Evolutionary conservation across 2,888 invertebrate genomes (phyloP), one percentile per base, ranked within the genome.

Genomic region (Hypsopygia costalis): DNA sequence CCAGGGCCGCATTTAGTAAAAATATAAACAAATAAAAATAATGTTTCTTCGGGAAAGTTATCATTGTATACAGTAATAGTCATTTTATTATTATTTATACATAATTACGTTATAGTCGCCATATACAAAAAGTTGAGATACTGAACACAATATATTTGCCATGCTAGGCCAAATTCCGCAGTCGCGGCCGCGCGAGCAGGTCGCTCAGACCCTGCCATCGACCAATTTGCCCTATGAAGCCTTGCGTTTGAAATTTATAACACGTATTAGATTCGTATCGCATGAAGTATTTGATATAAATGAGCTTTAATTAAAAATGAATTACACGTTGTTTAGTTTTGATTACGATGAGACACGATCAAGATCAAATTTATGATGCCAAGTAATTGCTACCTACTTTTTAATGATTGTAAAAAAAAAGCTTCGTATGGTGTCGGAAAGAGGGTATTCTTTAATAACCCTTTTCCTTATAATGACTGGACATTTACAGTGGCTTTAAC

Each of bases 131-230:
- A n/a, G n/a, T n/a, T n/a, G n/a, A n/a, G n/a, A n/a, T n/a, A n/a
- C n/a, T n/a, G n/a, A n/a, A n/a, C n/a, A n/a, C n/a, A n/a, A n/a
- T n/a, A n/a, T n/a, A n/a, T n/a, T n/a, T n/a, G n/a, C n/a, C n/a
- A n/a, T n/a, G n/a, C n/a, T n/a, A n/a, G n/a, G 35, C 9, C 39
- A 29, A 39, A 39, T 45, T 41, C 38, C 20, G 34, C 36, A 35
- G 25, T 36, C 21, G 16, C 16, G 2, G 4, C 38, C 20, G 34
- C 36, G 31, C 27, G 33, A 11, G 16, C 16, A 3, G 4, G 16
- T 16, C 11, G 11, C 9, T n/a, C 37, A 21, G 11, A 3, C 12
- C 27, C 20, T 21, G 22, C 39, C 20, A 27, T 10, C n/a, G 6
- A 10, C 32, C 32, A 38, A 38, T 38, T 38, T 38, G 32, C 32